Base-by-base conservation (phyloP, 2,888 invertebrate genomes). In the Eristalis tenax region DNA sequence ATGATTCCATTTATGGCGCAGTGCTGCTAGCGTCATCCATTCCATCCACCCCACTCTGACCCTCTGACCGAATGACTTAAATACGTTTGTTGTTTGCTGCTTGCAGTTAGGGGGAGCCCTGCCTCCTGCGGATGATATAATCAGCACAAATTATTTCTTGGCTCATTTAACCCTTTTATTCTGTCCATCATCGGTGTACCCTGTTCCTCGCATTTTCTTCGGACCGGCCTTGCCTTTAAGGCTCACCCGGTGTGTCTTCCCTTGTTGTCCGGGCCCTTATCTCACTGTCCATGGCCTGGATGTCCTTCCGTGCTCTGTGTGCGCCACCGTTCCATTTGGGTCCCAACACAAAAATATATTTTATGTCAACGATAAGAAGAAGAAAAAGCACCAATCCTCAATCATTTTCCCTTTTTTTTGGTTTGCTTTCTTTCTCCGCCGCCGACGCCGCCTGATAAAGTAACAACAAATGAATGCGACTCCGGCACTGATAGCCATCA, bases 131-230 rank as follows among this genome's bases (percentile, higher is more conserved):
- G 83, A 75, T 83, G 83, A 83, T 83, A 88, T 88, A 88, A 88
- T 88, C 88, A 88, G 84, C 77, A 88, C 75, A 88, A 88, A 88
- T 88, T 88, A 88, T 88, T 88, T 88, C 79, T 88, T 88, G 80
- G 76, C 88, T 88, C 88, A 88, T 88, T 88, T 84, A 88, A 88
- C 84, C 88, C 88, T 81, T 88, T 88, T 88, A 87, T 83, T 83
- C 79, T 32, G 76, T 22, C 76, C 76, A 79, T 83, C 87, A 83
- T 83, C 83, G 75, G 79, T 32, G 71, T 50, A 50, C 18, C 18
- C 50, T 18, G 50, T 50, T 63, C 56, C 35, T 35, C 4, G 3
- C 8, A 4, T 11, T 59, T 63, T 56, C 70, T 40, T 26, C 11
- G 38, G 56, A 32, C 50, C 35, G 35, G 43, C 22, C 38, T 64